A percentile compares a stretch with the other conserved stretches of the same genome.
Evolutionary conservation across 2,888 invertebrate genomes (phyloP).

Genomic region (Sarcophaga rosellei): DNA sequence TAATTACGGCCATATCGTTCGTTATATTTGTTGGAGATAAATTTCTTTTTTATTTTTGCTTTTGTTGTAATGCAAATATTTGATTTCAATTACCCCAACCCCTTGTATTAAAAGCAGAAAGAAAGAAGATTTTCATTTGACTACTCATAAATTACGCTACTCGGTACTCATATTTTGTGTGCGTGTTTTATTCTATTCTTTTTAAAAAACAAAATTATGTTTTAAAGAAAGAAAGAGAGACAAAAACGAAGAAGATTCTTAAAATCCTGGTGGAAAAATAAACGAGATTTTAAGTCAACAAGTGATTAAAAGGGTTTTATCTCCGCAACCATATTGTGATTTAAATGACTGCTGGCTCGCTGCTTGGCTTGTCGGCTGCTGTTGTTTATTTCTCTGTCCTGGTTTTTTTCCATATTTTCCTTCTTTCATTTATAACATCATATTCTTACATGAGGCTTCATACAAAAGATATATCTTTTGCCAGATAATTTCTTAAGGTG

Average conservation of each 20-base stretch:
- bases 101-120: no score
- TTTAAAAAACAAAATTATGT: no score
- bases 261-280: slow-evolving; percentile 42
- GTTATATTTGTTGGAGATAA: slow-evolving; percentile 56
- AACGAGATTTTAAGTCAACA: slow-evolving; percentile 58
- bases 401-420: not conserved
- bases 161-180: slow-evolving; percentile 7
- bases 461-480: slow-evolving; percentile 12
- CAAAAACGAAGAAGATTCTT: not conserved
- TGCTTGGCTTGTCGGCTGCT: not conserved
- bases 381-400: slow-evolving; percentile 30
- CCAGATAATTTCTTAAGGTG: not conserved
- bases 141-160: slow-evolving; percentile 24
- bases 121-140: not conserved
- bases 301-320: slow-evolving; percentile 53
- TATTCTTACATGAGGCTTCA: slow-evolving; percentile 1
- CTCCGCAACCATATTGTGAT: slow-evolving; percentile 22
- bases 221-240: no score
- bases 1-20: not conserved
- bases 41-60: slow-evolving; percentile 16
- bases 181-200: no score
- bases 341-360: slow-evolving; percentile 13
- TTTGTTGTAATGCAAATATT: slow-evolving; percentile 60
- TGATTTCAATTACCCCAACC: slow-evolving; percentile 61
- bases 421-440: not conserved